Conservation (phyloP, 2,797 vertebrate species). For the Coilia nasus region DNA sequence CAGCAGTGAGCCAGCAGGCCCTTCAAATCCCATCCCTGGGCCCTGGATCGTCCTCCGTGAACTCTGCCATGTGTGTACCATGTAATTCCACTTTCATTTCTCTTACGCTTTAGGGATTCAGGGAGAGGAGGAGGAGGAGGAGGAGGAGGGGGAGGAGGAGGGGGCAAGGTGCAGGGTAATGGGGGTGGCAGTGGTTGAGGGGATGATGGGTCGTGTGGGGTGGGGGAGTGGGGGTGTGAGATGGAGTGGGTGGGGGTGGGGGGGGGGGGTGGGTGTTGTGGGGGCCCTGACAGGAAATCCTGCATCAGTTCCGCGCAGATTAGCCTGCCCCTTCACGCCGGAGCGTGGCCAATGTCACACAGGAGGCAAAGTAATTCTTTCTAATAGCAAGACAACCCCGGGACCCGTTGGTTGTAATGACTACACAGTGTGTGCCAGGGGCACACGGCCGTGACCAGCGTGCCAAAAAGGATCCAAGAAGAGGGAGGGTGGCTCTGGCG, state of each 20-base stretch:
- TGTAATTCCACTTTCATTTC: conserved; percentile 17
- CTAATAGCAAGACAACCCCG: conserved; percentile 70
- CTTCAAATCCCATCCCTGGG: background rate
- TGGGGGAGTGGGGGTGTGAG: background rate
- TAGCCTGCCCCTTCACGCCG: conserved; percentile 53
- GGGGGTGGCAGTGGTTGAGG: background rate
- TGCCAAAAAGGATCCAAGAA: conserved; percentile 34
- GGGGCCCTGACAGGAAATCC: conserved; percentile 64
- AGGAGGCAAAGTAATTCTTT: conserved; percentile 66
- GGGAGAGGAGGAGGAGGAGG: background rate
- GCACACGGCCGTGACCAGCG: conserved; percentile 63
- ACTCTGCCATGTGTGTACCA: background rate
- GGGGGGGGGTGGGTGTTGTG: background rate
- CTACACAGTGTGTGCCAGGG: conserved; percentile 69
- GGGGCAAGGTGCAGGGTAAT: background rate
- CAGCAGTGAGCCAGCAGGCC: background rate
- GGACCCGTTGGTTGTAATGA: conserved; percentile 75
- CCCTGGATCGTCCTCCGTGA: background rate
- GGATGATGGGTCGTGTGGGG: no score
- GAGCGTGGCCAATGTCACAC: conserved; percentile 71
- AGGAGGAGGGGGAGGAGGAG: background rate
- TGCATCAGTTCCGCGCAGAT: conserved; percentile 66
- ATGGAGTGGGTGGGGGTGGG: background rate
- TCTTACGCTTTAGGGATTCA: background rate
- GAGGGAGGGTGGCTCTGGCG: conserved; percentile 27